Evolutionary conservation across 2,888 invertebrate species (phyloP), one percentile per base, ranked within the genome.

Genomic region (Epirrita christyi): DNA sequence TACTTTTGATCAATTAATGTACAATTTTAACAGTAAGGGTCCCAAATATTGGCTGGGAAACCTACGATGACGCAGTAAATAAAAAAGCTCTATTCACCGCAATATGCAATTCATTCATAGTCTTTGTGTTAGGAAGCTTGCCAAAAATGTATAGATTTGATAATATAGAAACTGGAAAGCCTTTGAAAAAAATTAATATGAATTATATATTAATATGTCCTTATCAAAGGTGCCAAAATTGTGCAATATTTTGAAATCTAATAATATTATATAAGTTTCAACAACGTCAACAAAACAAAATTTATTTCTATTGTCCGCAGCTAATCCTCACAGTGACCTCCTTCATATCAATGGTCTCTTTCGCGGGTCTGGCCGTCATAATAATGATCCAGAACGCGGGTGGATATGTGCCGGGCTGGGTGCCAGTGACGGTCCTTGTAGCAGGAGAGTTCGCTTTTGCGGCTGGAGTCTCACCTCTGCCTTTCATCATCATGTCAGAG

Each of bases 401-500:
- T 0, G 28, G 15, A 6, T 28, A 1, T 1, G 49, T 61, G 5
- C 70, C 71, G 0, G 40, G 46, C 11, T 73, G 72, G 74, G 11
- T 74, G 11, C 62, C 69, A 0, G 59, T 71, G 2, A 5, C 55
- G 0, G 60, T 67, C 8, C 60, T 71, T 0, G 54, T 68, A 0
- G 49, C 63, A 0, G 56, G 63, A 5, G 60, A 70, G 3, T 64
- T 62, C 34, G 57, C 67, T 0, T 63, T 68, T 37, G 60, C 72
- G 0, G 67, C 69, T 3, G 73, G 71, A 0, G 53, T 69, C 4
- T 57, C 68, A 5, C 68, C 74, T 0, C 51, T 68, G 7, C 65
- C 67, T 0, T 73, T 70, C 11, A 64, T 73, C 3, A 49, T 71
- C 7, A 55, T 71, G 66, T 58, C 72, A 0, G 74, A 74, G 46